Evolutionary conservation across 2,113 vertebrate genomes (phyloP).

Genomic region (Agelaius tricolor): DNA sequence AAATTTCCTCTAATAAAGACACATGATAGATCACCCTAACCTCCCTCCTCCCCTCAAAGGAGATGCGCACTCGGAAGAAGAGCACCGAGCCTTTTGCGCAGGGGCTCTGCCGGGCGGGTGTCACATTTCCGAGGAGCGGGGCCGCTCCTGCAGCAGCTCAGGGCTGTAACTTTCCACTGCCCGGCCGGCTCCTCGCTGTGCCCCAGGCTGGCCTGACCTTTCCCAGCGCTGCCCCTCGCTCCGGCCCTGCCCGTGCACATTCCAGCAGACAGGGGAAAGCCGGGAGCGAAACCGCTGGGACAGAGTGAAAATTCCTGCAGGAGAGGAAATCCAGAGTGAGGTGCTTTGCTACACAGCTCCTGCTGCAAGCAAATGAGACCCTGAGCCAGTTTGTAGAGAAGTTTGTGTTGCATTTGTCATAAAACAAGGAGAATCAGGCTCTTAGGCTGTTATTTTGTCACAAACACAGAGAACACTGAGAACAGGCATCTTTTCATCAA

Average conservation of each 20-base stretch:
- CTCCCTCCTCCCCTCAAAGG: not conserved
- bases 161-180: conserved; percentile 74
- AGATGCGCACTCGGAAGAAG: not conserved
- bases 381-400: not conserved
- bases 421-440: not conserved
- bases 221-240: conserved; percentile 18
- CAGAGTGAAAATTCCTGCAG: not conserved
- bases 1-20: not conserved
- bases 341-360: not conserved
- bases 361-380: not conserved
- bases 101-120: not conserved
- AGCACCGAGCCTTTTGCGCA: not conserved
- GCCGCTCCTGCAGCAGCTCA: conserved; percentile 33
- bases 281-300: not conserved
- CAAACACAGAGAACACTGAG: not conserved
- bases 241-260: not conserved
- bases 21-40: not conserved
- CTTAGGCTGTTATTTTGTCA: not conserved
- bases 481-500: not conserved
- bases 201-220: conserved; percentile 58
- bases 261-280: not conserved
- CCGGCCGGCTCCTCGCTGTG: conserved; percentile 15
- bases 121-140: not conserved
- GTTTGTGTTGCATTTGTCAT: not conserved
- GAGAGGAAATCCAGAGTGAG: not conserved